Evolutionary conservation across 2,888 invertebrate species (phyloP).

Genomic region (Megastigmus dorsalis): DNA sequence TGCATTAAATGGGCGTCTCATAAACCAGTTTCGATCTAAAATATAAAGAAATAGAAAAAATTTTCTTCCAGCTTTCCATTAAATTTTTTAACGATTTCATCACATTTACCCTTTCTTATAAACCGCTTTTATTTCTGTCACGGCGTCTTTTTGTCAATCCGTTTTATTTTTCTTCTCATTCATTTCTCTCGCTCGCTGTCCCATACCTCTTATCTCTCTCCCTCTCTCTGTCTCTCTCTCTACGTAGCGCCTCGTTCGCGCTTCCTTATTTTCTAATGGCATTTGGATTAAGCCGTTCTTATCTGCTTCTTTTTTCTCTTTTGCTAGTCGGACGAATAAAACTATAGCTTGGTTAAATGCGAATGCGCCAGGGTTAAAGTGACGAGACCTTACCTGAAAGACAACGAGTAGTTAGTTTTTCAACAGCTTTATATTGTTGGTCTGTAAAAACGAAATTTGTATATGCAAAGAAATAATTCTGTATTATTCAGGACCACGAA

Average conservation of each 20-base stretch:
- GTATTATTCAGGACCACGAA: too few relatives aligned
- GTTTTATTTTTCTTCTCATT: slow-evolving; percentile 6
- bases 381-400: too few relatives aligned
- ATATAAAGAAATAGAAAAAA: too few relatives aligned
- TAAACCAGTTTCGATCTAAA: too few relatives aligned
- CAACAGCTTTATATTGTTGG: too few relatives aligned
- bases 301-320: slow-evolving; percentile 24
- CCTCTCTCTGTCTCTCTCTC: too few relatives aligned
- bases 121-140: slow-evolving; percentile 15
- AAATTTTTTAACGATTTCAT: not conserved
- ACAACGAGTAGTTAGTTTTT: too few relatives aligned
- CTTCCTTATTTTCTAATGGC: slow-evolving; percentile 57
- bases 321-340: not conserved
- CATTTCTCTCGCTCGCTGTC: not conserved
- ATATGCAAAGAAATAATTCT: too few relatives aligned
- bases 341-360: slow-evolving; percentile 47
- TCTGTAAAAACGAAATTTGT: too few relatives aligned
- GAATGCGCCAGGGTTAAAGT: slow-evolving; percentile 53
- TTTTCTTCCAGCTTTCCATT: not conserved
- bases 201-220: not conserved
- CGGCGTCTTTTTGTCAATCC: slow-evolving; percentile 4
- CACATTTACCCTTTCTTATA: slow-evolving; percentile 29
- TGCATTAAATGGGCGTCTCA: too few relatives aligned
- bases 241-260: slow-evolving; percentile 46
- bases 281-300: slow-evolving; percentile 56